phyloP scores from a whole-genome alignment of 2,797 vertebrate species.

The Kryptopterus vitreolus region DNA sequence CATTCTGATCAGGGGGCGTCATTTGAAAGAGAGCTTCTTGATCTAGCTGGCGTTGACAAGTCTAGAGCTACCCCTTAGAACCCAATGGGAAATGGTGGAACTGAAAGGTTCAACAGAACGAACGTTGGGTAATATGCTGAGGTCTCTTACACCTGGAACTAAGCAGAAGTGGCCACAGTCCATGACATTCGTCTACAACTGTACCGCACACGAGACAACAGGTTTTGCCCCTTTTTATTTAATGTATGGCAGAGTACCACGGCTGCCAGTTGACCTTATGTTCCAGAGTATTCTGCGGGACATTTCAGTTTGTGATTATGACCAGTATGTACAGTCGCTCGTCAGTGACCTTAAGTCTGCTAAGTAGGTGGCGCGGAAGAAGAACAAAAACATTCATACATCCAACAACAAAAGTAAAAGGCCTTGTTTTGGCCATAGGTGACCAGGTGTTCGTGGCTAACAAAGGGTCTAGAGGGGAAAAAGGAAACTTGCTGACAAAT shows the following conservation, averaged over 20 bases:
- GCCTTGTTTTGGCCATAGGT: slow-evolving; percentile 15
- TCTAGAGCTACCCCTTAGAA: neutral
- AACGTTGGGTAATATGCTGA: slow-evolving; percentile 47
- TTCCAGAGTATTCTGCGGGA: slow-evolving; percentile 40
- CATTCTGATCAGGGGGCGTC: slow-evolving; percentile 6
- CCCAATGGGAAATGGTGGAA: slow-evolving; percentile 38
- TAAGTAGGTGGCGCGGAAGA: slow-evolving; percentile 29
- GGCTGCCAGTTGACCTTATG: slow-evolving; percentile 43
- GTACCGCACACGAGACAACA: slow-evolving; percentile 13
- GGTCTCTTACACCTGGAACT: slow-evolving; percentile 10
- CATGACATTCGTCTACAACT: slow-evolving; percentile 31
- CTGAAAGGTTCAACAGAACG: slow-evolving; percentile 41
- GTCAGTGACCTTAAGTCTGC: slow-evolving; percentile 30
- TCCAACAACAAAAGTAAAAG: slow-evolving; percentile 44
- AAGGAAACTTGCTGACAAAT: slow-evolving; percentile 35
- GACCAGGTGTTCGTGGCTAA: slow-evolving; percentile 36
- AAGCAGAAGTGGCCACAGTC: slow-evolving; percentile 48
- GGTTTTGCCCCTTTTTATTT: slow-evolving; percentile 28
- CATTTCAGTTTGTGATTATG: slow-evolving; percentile 30
- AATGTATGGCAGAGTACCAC: slow-evolving; percentile 26
- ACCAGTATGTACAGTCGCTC: slow-evolving; percentile 33
- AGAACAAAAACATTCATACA: slow-evolving; percentile 41
- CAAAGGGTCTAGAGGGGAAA: slow-evolving; percentile 35
- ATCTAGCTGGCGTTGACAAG: neutral
- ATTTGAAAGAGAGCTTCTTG: slow-evolving; percentile 19